Evolutionary conservation across 2,797 vertebrate species (phyloP).

Genomic region (Poecilia wingei): DNA sequence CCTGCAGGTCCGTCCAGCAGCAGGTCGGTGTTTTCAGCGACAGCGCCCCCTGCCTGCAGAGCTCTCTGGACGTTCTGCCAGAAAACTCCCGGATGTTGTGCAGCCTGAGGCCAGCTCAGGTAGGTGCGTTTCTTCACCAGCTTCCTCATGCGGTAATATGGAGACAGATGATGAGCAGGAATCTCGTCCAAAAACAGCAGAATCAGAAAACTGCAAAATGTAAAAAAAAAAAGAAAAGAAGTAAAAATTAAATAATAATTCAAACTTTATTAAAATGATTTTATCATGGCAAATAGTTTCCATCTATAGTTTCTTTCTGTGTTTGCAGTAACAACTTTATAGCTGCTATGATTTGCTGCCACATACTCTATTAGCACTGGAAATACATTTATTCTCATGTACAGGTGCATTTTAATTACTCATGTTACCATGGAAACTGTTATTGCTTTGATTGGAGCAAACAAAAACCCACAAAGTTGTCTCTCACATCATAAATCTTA

Average conservation of each 20-base stretch:
- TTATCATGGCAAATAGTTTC: not conserved
- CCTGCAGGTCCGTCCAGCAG: conserved; percentile 4
- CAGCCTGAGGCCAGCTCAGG: conserved; percentile 56
- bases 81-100: conserved; percentile 20
- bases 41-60: conserved; percentile 20
- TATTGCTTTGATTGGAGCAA: too few species aligned
- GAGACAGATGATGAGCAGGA: conserved; percentile 41
- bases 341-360: too few species aligned
- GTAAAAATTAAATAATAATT: not conserved
- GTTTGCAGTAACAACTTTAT: not conserved
- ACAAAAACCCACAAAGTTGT: too few species aligned
- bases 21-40: not conserved
- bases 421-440: too few species aligned
- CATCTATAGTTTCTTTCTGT: not conserved
- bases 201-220: conserved; percentile 46
- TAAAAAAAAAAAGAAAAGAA: too few species aligned
- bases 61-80: conserved; percentile 53
- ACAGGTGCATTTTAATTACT: too few species aligned
- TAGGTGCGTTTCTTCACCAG: conserved; percentile 61
- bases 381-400: too few species aligned
- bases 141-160: conserved; percentile 58
- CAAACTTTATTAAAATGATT: not conserved
- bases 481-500: too few species aligned
- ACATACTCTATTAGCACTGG: too few species aligned
- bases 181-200: conserved; percentile 66